phyloP scores from a whole-genome alignment of 1,140 invertebrate genomes.

The Berghia stephanieae region DNA sequence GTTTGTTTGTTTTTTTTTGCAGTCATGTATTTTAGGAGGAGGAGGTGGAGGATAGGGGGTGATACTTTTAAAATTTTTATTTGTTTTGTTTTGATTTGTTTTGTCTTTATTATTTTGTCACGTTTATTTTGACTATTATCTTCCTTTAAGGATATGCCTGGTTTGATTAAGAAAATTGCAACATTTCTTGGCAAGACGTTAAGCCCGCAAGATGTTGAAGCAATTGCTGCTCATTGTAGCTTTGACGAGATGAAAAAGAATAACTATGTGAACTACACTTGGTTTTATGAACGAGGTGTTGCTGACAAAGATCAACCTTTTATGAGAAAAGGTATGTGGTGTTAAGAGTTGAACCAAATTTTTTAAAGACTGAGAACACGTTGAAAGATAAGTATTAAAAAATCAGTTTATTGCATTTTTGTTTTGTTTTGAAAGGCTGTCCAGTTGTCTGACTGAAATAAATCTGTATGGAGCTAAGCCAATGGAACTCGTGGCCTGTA shows the following conservation, averaged over 20 bases:
- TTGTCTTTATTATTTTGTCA: too few species aligned
- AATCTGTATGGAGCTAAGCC: too few species aligned
- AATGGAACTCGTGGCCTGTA: too few species aligned
- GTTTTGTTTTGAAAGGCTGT: too few species aligned
- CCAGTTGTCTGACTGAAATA: too few species aligned
- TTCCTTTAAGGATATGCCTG: constrained; percentile 64
- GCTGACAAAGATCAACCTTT: constrained; percentile 65
- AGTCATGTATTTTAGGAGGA: too few species aligned
- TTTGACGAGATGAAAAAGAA: constrained; percentile 84
- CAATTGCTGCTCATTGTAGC: constrained; percentile 79
- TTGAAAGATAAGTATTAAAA: too few species aligned
- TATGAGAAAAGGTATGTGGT: constrained; percentile 67
- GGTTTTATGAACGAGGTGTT: constrained; percentile 66
- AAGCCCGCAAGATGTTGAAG: constrained; percentile 73
- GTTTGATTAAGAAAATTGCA: constrained; percentile 72
- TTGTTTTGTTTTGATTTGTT: constrained; percentile 11
- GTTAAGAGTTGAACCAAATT: neutral
- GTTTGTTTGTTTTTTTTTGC: neutral
- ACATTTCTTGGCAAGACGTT: constrained; percentile 78
- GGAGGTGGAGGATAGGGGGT: too few species aligned
- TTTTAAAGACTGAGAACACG: neutral
- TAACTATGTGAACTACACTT: constrained; percentile 67
- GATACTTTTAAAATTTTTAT: neutral
- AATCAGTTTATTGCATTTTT: too few species aligned
- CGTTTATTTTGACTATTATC: too few species aligned